phyloP scores from a whole-genome alignment of 37 sponge, comb jelly and placozoan genomes.

The Diacarnus erythraeanus region DNA sequence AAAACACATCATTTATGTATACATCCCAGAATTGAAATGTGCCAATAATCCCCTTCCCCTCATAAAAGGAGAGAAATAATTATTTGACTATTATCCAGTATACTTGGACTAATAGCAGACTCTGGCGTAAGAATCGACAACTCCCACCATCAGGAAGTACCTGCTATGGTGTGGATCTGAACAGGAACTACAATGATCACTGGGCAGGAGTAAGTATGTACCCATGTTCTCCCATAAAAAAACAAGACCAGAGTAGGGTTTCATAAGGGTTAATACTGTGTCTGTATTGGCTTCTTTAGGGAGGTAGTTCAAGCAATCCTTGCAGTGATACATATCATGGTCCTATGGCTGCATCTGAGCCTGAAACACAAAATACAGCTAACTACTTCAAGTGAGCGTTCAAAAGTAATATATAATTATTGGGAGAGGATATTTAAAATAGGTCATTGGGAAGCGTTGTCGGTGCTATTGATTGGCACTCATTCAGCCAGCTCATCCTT shows the following conservation, averaged over 20 bases:
- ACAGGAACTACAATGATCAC: conserved; percentile 73
- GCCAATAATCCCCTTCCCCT: too few species aligned
- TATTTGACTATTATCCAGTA: conserved; percentile 49
- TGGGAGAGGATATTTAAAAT: background rate
- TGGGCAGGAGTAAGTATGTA: conserved; percentile 50
- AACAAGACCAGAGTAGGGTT: background rate
- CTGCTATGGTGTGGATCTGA: conserved; percentile 80
- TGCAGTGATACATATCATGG: conserved; percentile 85
- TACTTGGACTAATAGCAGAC: conserved; percentile 57
- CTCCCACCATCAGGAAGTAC: background rate
- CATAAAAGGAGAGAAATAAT: too few species aligned
- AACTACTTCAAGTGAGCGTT: conserved; percentile 67
- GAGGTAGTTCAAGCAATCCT: conserved; percentile 57
- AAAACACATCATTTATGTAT: background rate
- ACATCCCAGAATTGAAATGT: too few species aligned
- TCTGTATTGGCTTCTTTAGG: conserved; percentile 27
- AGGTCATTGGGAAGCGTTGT: conserved; percentile 42
- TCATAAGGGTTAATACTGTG: conserved; percentile 12
- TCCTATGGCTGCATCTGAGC: conserved; percentile 63
- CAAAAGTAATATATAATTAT: background rate
- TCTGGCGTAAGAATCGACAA: conserved; percentile 82
- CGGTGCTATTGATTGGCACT: conserved; percentile 84
- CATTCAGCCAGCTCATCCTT: conserved; percentile 75
- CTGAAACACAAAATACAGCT: conserved; percentile 55
- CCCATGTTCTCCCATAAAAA: background rate